phyloP scores from a whole-genome alignment of 2,113 vertebrate genomes.

The Petromus typicus region DNA sequence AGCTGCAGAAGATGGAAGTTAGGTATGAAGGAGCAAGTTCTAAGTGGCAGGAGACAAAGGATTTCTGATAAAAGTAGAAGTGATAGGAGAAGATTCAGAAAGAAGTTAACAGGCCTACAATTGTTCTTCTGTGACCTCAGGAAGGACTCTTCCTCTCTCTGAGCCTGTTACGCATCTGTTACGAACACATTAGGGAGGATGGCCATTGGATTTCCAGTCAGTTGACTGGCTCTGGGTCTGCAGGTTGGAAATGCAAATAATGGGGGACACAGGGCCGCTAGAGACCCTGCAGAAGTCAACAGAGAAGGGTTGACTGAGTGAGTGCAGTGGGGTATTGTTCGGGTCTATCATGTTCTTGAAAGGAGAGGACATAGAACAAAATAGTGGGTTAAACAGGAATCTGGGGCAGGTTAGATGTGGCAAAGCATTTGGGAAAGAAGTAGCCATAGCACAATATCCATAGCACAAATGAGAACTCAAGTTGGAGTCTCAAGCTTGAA shows the following conservation, averaged over 20 bases:
- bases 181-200: neutral
- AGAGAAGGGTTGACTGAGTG: neutral
- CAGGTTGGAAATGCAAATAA: neutral
- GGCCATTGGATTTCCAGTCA: neutral
- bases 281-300: neutral
- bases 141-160: neutral
- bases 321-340: neutral
- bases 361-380: neutral
- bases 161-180: neutral
- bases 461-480: neutral
- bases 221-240: neutral
- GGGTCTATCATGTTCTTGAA: neutral
- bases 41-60: neutral
- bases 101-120: neutral
- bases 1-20: neutral
- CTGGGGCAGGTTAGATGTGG: neutral
- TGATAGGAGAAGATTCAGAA: neutral
- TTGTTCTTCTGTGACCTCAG: neutral
- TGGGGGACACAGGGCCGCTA: neutral
- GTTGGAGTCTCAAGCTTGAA: neutral
- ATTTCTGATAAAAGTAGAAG: neutral
- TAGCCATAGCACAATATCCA: neutral
- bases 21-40: neutral
- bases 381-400: rapidly evolving
- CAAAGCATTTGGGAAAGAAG: neutral